Evolutionary conservation across 1,140 invertebrate genomes (phyloP).

Genomic region (Lasioglossum albipes): DNA sequence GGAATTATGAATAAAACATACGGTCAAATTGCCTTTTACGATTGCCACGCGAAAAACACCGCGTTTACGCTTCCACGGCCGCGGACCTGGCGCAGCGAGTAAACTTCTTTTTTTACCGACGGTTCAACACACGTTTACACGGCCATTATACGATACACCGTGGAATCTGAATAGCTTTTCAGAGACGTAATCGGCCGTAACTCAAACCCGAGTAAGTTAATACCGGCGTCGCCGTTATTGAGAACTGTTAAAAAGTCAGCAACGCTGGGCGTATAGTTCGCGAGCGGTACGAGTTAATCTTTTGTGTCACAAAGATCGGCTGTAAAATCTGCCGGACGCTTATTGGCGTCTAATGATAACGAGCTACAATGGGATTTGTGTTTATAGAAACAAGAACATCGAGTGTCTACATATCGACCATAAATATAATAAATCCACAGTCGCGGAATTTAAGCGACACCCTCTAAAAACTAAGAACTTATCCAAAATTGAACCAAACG

Average conservation of each 20-base stretch:
- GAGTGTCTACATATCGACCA: no score
- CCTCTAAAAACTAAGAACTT: no score
- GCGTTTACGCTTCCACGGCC: conserved; percentile 2
- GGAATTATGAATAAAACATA: conserved; percentile 36
- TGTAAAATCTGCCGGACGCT: neutral
- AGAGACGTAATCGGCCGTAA: neutral
- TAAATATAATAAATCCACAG: no score
- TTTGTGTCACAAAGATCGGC: neutral
- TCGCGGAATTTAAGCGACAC: no score
- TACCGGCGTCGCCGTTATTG: neutral
- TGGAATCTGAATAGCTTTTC: conserved; percentile 16
- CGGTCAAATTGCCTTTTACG: conserved; percentile 36
- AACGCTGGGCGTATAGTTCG: no score
- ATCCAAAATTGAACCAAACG: no score
- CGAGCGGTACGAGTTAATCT: neutral
- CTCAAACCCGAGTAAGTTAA: conserved; percentile 1
- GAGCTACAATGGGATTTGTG: no score
- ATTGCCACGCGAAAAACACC: conserved; percentile 22
- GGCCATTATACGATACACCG: conserved; percentile 4
- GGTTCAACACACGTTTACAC: conserved; percentile 10
- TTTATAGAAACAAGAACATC: no score
- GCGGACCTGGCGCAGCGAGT: neutral
- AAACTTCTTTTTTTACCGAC: conserved; percentile 28
- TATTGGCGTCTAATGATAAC: no score
- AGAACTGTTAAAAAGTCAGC: conserved; percentile 5